Conservation (phyloP, 2,113 vertebrate genomes). For the Eulacestoma nigropectus region DNA sequence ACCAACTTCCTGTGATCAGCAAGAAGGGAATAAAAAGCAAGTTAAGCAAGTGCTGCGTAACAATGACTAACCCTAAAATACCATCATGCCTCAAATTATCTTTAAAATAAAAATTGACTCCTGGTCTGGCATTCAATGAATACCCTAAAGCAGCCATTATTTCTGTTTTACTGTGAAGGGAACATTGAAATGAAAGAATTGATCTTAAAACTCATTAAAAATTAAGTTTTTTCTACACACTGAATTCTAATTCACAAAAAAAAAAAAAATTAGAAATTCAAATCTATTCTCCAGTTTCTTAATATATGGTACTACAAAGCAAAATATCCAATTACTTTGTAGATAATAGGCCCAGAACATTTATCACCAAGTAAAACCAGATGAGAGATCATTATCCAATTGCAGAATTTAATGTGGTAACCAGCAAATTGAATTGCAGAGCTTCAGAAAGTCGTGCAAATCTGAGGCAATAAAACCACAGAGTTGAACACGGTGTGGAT, state of each 20-base stretch:
- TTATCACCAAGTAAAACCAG: background rate
- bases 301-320: background rate
- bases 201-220: background rate
- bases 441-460: background rate
- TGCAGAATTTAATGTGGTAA: background rate
- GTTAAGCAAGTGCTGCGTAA: background rate
- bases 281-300: background rate
- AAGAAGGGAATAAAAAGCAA: background rate
- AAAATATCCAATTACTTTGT: background rate
- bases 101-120: background rate
- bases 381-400: background rate
- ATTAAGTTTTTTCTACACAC: background rate
- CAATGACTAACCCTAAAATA: background rate
- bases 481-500: background rate
- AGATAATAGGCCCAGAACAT: background rate
- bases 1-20: background rate
- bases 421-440: background rate
- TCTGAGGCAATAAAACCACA: background rate
- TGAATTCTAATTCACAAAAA: background rate
- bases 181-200: background rate
- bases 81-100: background rate
- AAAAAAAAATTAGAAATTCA: background rate
- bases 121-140: background rate
- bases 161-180: background rate
- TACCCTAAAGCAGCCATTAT: background rate